Evolutionary conservation across 2,888 invertebrate species (phyloP).

Genomic region (Oegoconia quadripuncta): DNA sequence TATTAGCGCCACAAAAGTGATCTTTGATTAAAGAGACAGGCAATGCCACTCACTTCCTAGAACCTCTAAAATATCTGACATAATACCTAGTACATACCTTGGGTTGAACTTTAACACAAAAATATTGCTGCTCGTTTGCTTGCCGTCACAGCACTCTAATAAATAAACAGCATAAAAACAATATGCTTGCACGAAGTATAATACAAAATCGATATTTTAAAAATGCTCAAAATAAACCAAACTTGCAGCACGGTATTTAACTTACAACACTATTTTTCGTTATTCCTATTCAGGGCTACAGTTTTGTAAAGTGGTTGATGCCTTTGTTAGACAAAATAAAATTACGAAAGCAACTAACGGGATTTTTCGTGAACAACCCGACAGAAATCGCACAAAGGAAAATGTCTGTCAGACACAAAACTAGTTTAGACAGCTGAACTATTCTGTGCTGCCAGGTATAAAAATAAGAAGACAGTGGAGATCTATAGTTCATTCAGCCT

Average conservation of each 20-base stretch:
- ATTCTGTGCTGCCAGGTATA: too few species aligned
- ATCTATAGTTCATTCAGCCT: too few species aligned
- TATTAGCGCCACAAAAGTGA: constrained; percentile 8
- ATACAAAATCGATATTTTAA: constrained; percentile 68
- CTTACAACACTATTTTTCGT: constrained; percentile 27
- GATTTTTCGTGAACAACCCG: constrained; percentile 65
- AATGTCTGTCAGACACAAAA: constrained; percentile 61
- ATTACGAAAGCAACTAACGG: constrained; percentile 75
- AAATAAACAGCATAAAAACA: constrained; percentile 70
- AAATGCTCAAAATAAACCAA: constrained; percentile 54
- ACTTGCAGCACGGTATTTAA: constrained; percentile 16
- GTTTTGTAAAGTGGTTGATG: constrained; percentile 53
- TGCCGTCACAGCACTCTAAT: constrained; percentile 56
- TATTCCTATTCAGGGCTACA: constrained; percentile 39
- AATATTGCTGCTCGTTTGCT: constrained; percentile 55
- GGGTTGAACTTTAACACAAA: constrained; percentile 64
- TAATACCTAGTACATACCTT: constrained; percentile 53
- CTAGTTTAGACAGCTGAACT: too few species aligned
- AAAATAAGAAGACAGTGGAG: too few species aligned
- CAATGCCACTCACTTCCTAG: not conserved
- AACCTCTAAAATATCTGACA: not conserved
- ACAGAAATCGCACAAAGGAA: constrained; percentile 66
- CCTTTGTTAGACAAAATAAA: constrained; percentile 69
- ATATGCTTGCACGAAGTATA: constrained; percentile 50
- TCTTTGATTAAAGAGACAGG: not conserved